phyloP scores from a whole-genome alignment of 2,113 vertebrate genomes.

The Erinaceus europaeus region DNA sequence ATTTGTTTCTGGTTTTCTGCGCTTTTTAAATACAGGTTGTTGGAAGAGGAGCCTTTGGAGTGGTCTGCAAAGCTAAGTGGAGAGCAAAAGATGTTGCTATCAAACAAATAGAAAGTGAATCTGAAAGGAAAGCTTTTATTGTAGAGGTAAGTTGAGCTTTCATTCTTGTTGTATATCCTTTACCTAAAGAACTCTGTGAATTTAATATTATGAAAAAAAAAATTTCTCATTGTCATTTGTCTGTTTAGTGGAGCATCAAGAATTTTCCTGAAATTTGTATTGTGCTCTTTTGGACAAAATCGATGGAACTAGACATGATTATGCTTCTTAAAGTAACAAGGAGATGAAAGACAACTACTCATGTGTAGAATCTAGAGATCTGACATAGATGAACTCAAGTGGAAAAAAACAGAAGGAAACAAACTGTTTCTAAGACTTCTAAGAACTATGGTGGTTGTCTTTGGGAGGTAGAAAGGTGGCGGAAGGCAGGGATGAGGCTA shows the following conservation, averaged over 20 bases:
- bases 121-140: constrained; percentile 96
- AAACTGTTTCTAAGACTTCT: too few species aligned
- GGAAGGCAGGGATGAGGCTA: too few species aligned
- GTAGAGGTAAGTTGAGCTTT: constrained; percentile 89
- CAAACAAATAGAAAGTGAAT: constrained; percentile 99
- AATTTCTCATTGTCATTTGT: background rate
- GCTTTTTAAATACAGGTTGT: constrained; percentile 88
- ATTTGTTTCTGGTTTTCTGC: constrained; percentile 34
- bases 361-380: too few species aligned
- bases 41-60: constrained; percentile 98
- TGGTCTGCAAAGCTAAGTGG: constrained; percentile 99
- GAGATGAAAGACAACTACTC: too few species aligned
- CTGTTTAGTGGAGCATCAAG: background rate
- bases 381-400: too few species aligned
- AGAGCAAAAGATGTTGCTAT: constrained; percentile 99
- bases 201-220: constrained; percentile 1
- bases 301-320: too few species aligned
- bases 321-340: too few species aligned
- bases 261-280: constrained; percentile 15
- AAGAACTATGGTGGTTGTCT: too few species aligned
- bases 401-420: too few species aligned
- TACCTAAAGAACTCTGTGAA: background rate
- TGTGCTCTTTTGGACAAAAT: too few species aligned
- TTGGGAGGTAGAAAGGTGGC: too few species aligned
- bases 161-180: constrained; percentile 24